Evolutionary conservation across 1,140 invertebrate genomes (phyloP).

Genomic region (Ostrea edulis): DNA sequence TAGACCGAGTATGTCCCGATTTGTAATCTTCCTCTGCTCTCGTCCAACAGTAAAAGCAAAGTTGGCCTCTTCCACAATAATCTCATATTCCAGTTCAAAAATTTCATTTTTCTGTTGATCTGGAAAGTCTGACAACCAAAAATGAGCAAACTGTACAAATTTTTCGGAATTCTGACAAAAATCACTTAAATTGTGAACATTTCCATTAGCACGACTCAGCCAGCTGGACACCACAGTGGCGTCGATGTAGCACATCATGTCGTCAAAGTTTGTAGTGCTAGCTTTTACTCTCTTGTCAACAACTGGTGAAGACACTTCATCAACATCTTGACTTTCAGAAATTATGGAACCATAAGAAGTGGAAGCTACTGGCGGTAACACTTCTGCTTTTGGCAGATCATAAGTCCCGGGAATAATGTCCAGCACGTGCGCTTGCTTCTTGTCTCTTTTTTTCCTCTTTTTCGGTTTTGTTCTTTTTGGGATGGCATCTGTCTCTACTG

Average conservation of each 20-base stretch:
- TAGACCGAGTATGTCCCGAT: slow-evolving; percentile 70
- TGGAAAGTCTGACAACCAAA: slow-evolving; percentile 77
- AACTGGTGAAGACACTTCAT: slow-evolving; percentile 47
- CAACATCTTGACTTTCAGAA: slow-evolving; percentile 47
- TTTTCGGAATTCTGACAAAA: slow-evolving; percentile 72
- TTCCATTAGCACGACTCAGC: slow-evolving; percentile 74
- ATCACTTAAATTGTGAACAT: slow-evolving; percentile 67
- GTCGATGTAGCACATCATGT: slow-evolving; percentile 74
- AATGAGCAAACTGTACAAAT: slow-evolving; percentile 79
- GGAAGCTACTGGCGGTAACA: slow-evolving; percentile 68
- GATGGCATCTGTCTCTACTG: slow-evolving; percentile 19
- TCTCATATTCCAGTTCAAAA: slow-evolving; percentile 76
- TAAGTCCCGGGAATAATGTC: slow-evolving; percentile 60
- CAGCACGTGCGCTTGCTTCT: slow-evolving; percentile 54
- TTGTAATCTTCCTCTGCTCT: slow-evolving; percentile 69
- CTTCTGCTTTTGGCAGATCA: slow-evolving; percentile 68
- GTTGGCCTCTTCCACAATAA: slow-evolving; percentile 75
- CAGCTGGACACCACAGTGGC: slow-evolving; percentile 77
- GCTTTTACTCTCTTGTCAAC: slow-evolving; percentile 15
- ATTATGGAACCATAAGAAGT: not conserved
- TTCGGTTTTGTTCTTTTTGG: slow-evolving; percentile 41
- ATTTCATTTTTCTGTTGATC: slow-evolving; percentile 75
- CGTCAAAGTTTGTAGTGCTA: slow-evolving; percentile 71
- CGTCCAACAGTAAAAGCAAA: slow-evolving; percentile 76
- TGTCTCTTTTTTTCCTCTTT: slow-evolving; percentile 61